Evolutionary conservation across 2,888 invertebrate genomes (phyloP), one percentile per base, ranked within the genome.

Genomic region (Lasioglossum calceatum): DNA sequence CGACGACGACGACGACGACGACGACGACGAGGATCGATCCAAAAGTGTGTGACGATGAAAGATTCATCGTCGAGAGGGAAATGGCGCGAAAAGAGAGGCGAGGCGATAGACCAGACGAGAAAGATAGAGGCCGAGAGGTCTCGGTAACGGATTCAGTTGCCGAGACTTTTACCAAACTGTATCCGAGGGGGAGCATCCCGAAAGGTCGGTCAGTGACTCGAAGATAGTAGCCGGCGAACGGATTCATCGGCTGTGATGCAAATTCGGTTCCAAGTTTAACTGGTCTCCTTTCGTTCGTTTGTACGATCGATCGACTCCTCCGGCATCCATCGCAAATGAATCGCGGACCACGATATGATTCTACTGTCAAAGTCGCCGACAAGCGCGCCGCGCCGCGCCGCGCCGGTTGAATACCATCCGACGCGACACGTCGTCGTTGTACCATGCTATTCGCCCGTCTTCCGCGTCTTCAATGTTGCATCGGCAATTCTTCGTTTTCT

Each of bases 51-150:
- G 84, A 73, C 79, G 71, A 71, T 83, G 77, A 88, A 86, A 86
- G 89, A 88, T 87, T 90, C 90, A 87, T 90, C 86, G 85, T 83
- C 72, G 77, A 72, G 58, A 64, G 81, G 82, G 75, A 87, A 85
- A 84, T 81, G 67, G 74, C 73, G 76, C 77, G 61, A 81, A 77
- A 77, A 79, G 47, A 79, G 74, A 70, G 67, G 61, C 75, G 27
- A 76, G 71, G n/a, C 75, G 82, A n/a, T 77, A 36, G 76, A 23
- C 54, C 42, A 39, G 81, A 23, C 58, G 58, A 71, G 73, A 39
- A 44, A 50, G 70, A 76, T 44, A 19, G n/a, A 27, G 54, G 47
- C 19, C 7, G 39, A 27, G 44, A 70, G 54, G 71, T 79, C 75
- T 27, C 50, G 50, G 42, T 12, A 81, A 44, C 64, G 81, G 82